Conservation (phyloP, 2,113 vertebrate species). For the mouse (Mus musculus) region DNA sequence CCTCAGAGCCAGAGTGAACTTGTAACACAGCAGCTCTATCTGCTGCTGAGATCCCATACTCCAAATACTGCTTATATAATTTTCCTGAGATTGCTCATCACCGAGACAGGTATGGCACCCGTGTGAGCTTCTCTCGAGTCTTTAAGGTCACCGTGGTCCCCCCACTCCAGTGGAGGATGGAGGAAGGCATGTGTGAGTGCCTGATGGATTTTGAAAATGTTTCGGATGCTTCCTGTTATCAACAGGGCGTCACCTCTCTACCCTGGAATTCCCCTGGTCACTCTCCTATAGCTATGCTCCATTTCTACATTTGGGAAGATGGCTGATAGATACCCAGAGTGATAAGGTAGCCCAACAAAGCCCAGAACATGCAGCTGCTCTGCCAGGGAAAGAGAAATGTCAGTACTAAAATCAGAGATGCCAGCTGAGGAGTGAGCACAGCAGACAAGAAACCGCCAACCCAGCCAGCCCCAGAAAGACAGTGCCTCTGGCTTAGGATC, state of each 20-base stretch:
- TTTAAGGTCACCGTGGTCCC: background rate
- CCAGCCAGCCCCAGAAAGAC: background rate
- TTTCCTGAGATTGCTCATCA: background rate
- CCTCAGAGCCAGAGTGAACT: background rate
- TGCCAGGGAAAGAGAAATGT: background rate
- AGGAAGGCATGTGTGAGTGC: background rate
- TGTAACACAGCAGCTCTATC: background rate
- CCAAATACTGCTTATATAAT: background rate
- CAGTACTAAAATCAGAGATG: background rate
- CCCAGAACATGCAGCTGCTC: background rate
- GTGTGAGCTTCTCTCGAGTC: background rate
- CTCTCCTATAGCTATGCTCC: background rate
- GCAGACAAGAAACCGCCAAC: background rate
- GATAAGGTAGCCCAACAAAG: background rate
- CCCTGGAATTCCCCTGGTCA: background rate
- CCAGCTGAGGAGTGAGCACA: accelerated
- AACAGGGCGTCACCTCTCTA: background rate
- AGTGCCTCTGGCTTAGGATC: accelerated
- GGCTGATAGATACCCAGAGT: background rate
- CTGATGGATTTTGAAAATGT: background rate
- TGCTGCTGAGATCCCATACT: background rate
- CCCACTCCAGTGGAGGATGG: background rate
- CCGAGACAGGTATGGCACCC: background rate
- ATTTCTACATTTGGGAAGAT: background rate
- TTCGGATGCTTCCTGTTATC: background rate